Conservation (phyloP, 2,888 invertebrate genomes). For the Lasioglossum villosulum region DNA sequence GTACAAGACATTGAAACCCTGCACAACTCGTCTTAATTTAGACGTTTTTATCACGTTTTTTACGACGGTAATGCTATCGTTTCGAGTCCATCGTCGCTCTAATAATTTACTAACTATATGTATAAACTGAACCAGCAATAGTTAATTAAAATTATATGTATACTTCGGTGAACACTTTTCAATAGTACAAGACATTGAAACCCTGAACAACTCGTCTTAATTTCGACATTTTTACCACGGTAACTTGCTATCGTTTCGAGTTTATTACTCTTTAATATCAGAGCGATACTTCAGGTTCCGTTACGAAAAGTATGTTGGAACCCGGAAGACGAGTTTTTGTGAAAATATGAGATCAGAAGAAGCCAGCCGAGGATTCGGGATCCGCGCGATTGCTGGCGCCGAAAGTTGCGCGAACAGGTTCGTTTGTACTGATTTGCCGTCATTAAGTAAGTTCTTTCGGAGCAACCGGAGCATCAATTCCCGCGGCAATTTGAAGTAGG, state of each 20-base stretch:
- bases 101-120: no score
- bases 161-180: no score
- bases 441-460: conserved; percentile 62
- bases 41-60: neutral
- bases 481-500: conserved; percentile 71
- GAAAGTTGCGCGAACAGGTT: conserved; percentile 57
- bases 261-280: neutral
- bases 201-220: neutral
- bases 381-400: neutral
- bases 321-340: neutral
- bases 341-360: neutral
- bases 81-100: neutral
- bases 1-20: no score
- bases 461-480: conserved; percentile 66
- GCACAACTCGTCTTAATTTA: neutral
- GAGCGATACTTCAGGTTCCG: neutral
- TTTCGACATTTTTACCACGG: neutral
- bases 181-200: no score
- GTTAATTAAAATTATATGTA: neutral
- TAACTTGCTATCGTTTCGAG: neutral
- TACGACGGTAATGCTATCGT: neutral
- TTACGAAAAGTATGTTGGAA: neutral
- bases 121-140: no score
- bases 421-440: conserved; percentile 63
- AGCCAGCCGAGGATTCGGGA: neutral